Evolutionary conservation across 2,888 invertebrate species (phyloP), one percentile per base, ranked within the genome.

Genomic region (Melieria omissa): DNA sequence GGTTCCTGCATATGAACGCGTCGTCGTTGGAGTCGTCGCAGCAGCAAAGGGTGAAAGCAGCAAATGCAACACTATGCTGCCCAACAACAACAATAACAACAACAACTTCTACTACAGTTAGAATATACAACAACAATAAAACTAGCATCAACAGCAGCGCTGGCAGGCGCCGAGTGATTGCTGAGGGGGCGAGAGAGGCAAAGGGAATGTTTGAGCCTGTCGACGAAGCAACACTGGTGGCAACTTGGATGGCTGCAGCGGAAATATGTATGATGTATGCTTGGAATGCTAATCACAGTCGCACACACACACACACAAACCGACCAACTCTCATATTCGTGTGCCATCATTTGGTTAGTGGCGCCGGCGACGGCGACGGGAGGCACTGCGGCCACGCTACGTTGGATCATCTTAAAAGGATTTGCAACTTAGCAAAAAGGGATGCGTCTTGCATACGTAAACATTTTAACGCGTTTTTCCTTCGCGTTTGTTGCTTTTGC

Each of bases 331-430:
- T 52, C 49, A 52, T 52, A 52, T 9, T n/a, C 14, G 52, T 52
- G 10, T 52, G 14, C 52, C 52, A 52, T 8, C 12, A 52, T 52
- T 52, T 49, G 12, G 12, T 52, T 44, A 16, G 44, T 16, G n/a
- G 54, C 8, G 42, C 9, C 3, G 5, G 5, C 10, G 65, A 16
- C 5, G n/a, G 4, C 14, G 64, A 16, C 4, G 61, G 16, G 7
- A 16, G 14, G 44, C 29, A 29, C 45, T 9, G 55, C 45, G 8
- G 46, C 16, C 12, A 0, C 45, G 4, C 29, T 16, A 5, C 45
- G 78, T 78, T 80, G 81, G 83, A 82, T 84, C 83, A 82, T 83
- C 83, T 83, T 84, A 84, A 80, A 83, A 82, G 82, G 84, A 84
- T 84, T 83, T 83, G 84, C 84, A 84, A 84, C 84, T 83, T 84